Conservation (phyloP, 2,888 invertebrate genomes). For the Kuschelorhynchus macadamiae region DNA sequence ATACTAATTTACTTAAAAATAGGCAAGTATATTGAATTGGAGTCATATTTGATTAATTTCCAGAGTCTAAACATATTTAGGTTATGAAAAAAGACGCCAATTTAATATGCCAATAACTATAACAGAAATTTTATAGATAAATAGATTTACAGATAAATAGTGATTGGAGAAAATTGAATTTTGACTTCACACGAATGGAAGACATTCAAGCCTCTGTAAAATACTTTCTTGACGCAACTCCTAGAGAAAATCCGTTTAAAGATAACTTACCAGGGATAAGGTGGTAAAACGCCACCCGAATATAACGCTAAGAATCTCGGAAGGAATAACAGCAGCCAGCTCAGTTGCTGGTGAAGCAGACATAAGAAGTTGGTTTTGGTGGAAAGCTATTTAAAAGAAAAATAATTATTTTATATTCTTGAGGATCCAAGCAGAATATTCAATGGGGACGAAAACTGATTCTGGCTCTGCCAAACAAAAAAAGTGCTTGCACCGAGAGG, state of each 20-base stretch:
- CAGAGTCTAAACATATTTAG: conserved; percentile 46
- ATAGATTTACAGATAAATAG: too few species aligned
- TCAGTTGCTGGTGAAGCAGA: conserved; percentile 54
- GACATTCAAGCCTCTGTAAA: conserved; percentile 46
- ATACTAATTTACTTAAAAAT: too few species aligned
- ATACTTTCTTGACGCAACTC: conserved; percentile 36
- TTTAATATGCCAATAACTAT: too few species aligned
- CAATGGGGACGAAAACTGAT: not conserved
- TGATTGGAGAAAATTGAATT: conserved; percentile 47
- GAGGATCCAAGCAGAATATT: conserved; percentile 50
- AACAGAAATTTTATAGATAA: too few species aligned
- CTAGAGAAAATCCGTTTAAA: conserved; percentile 41
- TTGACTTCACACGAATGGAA: conserved; percentile 38
- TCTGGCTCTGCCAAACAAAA: conserved; percentile 20
- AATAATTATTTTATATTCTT: conserved; percentile 48
- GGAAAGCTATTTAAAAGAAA: conserved; percentile 50
- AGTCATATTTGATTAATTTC: conserved; percentile 29
- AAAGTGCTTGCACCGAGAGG: conserved; percentile 20
- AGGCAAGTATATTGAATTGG: conserved; percentile 11
- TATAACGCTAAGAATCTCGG: conserved; percentile 47
- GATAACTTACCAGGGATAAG: conserved; percentile 36
- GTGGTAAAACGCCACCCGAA: conserved; percentile 50
- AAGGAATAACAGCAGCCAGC: conserved; percentile 57
- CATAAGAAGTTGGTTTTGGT: conserved; percentile 57
- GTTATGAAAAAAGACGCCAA: conserved; percentile 33